Conservation (phyloP, 37 sponge, comb jelly and placozoan species). For the Spongilla lacustris region DNA sequence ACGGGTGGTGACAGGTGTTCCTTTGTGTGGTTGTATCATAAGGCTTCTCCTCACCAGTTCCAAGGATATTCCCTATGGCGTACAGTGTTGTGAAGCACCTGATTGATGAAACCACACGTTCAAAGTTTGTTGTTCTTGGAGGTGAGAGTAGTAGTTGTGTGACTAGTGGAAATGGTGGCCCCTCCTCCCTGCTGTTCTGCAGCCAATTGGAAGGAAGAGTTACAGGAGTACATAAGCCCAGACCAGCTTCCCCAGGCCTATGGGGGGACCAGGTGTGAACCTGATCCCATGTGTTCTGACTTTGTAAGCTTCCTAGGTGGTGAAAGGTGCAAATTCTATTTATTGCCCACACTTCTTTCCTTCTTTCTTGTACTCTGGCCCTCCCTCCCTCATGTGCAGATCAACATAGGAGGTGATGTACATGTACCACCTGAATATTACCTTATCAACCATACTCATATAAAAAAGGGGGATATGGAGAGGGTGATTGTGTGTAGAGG, state of each 20-base stretch:
- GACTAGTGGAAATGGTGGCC: no score
- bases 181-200: not conserved
- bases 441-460: constrained; percentile 45
- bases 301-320: constrained; percentile 19
- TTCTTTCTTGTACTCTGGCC: not conserved
- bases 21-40: no score
- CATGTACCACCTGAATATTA: constrained; percentile 60
- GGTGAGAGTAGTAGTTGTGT: constrained; percentile 37
- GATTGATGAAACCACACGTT: constrained; percentile 52
- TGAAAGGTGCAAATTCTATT: no score
- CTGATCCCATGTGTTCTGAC: constrained; percentile 63
- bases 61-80: constrained; percentile 55
- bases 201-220: constrained; percentile 67
- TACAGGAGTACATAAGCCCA: constrained; percentile 69
- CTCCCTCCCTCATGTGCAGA: not conserved
- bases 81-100: constrained; percentile 68
- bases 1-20: no score
- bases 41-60: constrained; percentile 26
- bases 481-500: constrained; percentile 50
- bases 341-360: not conserved
- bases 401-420: constrained; percentile 54
- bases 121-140: constrained; percentile 59
- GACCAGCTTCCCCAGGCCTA: constrained; percentile 67
- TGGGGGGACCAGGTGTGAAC: constrained; percentile 74
- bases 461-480: constrained; percentile 55